phyloP scores from a whole-genome alignment of 2,113 vertebrate genomes.

The Amazona vittata region DNA sequence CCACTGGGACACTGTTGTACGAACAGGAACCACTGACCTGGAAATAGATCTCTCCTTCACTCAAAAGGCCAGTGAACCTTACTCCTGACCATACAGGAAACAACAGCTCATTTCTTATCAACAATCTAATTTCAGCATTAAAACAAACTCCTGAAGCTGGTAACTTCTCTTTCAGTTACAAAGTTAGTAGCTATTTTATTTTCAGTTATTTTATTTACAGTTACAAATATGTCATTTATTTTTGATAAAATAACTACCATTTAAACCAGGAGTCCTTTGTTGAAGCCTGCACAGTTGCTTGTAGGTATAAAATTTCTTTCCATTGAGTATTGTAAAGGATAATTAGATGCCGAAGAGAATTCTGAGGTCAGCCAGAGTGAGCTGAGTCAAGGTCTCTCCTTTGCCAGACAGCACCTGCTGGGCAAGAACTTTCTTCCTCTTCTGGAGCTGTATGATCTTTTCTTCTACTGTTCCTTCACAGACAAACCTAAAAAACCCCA shows the following conservation, averaged over 20 bases:
- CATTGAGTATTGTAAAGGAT: background rate
- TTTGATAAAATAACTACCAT: background rate
- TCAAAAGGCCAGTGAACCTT: background rate
- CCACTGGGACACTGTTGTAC: no score
- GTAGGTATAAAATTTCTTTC: background rate
- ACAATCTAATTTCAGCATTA: background rate
- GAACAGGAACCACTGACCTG: background rate
- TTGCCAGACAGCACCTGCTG: constrained; percentile 90
- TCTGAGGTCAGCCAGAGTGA: constrained; percentile 90
- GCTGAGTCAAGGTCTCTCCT: constrained; percentile 81
- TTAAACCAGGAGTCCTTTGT: background rate
- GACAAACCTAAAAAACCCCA: constrained; percentile 81
- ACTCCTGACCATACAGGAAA: background rate
- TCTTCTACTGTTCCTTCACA: constrained; percentile 94
- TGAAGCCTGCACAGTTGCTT: background rate
- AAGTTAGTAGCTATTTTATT: no score
- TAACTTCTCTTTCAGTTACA: background rate
- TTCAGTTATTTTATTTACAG: background rate
- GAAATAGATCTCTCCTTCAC: background rate
- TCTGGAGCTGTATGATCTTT: constrained; percentile 90
- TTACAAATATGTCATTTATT: background rate
- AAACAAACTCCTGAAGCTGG: background rate
- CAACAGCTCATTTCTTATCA: background rate
- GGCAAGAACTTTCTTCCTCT: constrained; percentile 90
- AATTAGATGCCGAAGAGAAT: constrained; percentile 85